phyloP scores from a whole-genome alignment of 2,797 vertebrate genomes.

The Paguma larvata region DNA sequence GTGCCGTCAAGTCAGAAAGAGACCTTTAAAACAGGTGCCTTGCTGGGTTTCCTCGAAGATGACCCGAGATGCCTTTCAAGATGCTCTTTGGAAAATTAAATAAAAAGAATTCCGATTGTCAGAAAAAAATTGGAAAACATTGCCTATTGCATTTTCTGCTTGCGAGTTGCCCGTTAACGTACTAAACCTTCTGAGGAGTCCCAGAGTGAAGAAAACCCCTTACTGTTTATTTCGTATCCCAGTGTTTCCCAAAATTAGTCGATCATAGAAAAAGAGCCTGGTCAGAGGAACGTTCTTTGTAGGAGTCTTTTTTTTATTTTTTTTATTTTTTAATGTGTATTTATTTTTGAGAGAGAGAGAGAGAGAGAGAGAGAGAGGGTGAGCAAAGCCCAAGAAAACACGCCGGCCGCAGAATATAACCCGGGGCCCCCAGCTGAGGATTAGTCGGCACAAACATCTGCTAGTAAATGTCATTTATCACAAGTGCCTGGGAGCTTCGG shows the following conservation, averaged over 20 bases:
- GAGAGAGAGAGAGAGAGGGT: no score
- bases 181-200: neutral
- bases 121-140: neutral
- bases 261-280: neutral
- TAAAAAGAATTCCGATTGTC: neutral
- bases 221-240: neutral
- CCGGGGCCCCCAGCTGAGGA: fast-evolving
- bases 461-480: neutral
- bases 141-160: neutral
- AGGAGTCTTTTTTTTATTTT: neutral
- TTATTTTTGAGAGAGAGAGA: no score
- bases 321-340: no score
- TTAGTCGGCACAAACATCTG: neutral
- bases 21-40: neutral
- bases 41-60: neutral
- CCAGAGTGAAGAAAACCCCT: neutral
- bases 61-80: neutral
- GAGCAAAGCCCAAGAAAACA: neutral
- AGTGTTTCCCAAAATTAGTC: neutral
- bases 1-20: neutral
- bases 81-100: conserved; percentile 5
- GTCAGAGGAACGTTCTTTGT: neutral
- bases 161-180: neutral
- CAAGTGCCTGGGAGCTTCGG: neutral
- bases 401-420: neutral